Evolutionary conservation across 2,888 invertebrate species (phyloP).

Genomic region (Cryptophagus acutangulus): DNA sequence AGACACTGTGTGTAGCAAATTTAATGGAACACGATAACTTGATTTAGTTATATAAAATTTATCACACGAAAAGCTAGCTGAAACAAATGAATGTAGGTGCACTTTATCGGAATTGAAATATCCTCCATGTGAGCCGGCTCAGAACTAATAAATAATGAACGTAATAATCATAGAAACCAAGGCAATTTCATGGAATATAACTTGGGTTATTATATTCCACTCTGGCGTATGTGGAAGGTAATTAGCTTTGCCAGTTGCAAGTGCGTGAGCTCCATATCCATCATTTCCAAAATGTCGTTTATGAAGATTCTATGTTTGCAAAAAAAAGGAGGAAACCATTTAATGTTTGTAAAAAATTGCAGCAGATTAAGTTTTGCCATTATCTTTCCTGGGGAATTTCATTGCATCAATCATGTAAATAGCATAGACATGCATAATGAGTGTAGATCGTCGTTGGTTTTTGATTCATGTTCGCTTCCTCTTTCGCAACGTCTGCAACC

Average conservation of each 20-base stretch:
- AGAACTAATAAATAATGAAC: conserved; percentile 29
- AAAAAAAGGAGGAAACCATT: not conserved
- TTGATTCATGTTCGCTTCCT: conserved; percentile 2
- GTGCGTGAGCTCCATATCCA: no score
- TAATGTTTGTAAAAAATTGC: not conserved
- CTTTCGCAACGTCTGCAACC: conserved; percentile 4
- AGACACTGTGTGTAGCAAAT: conserved; percentile 3
- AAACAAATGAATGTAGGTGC: not conserved
- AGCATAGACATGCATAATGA: conserved; percentile 4
- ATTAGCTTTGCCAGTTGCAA: not conserved
- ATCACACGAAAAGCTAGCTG: not conserved
- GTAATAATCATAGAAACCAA: conserved; percentile 31
- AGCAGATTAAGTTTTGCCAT: no score
- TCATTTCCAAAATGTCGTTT: no score
- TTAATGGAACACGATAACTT: conserved; percentile 5
- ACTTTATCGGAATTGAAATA: conserved; percentile 9
- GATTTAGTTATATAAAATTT: conserved; percentile 4
- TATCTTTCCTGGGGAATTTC: conserved; percentile 1
- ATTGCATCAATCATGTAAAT: conserved; percentile 6
- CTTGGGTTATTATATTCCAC: conserved; percentile 22
- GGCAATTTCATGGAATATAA: conserved; percentile 29
- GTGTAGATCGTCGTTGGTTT: conserved; percentile 2
- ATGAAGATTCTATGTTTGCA: no score
- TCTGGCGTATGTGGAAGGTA: not conserved
- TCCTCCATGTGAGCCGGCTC: conserved; percentile 2